These are phyloP conservation scores for Aegotheles bennettii DNA, from an alignment of 2,113 vertebrate species.

Conservation along the genomic window DNA sequence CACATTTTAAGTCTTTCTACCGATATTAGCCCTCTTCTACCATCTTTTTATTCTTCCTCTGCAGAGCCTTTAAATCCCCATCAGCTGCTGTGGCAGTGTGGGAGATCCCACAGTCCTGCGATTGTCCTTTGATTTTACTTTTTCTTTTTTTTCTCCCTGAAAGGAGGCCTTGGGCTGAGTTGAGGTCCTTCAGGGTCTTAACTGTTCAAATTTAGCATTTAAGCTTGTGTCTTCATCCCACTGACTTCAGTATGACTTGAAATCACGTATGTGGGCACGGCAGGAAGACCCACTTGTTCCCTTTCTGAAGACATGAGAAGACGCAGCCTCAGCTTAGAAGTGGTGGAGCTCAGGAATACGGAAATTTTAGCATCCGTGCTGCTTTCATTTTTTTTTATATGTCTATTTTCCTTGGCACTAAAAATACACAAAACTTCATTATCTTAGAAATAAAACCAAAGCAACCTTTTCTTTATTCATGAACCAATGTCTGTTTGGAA, in stretches of 20 bases:
- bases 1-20: background rate
- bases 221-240: background rate
- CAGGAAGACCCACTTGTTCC: background rate
- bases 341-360: background rate
- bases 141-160: background rate
- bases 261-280: background rate
- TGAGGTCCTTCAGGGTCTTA: background rate
- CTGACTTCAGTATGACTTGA: background rate
- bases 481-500: conserved; percentile 20
- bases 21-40: background rate
- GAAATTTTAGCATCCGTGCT: background rate
- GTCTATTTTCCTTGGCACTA: background rate
- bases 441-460: conserved; percentile 14
- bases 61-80: background rate
- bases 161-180: background rate
- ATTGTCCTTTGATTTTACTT: background rate
- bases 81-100: background rate
- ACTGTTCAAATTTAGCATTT: background rate
- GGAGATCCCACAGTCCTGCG: background rate
- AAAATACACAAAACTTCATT: conserved; percentile 7
- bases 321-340: background rate
- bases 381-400: background rate
- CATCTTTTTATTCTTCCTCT: background rate
- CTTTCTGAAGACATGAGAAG: background rate
- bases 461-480: conserved; percentile 28